These are phyloP conservation scores for Tribolium madens DNA, from an alignment of 1,140 invertebrate species.

Conservation along the genomic window DNA sequence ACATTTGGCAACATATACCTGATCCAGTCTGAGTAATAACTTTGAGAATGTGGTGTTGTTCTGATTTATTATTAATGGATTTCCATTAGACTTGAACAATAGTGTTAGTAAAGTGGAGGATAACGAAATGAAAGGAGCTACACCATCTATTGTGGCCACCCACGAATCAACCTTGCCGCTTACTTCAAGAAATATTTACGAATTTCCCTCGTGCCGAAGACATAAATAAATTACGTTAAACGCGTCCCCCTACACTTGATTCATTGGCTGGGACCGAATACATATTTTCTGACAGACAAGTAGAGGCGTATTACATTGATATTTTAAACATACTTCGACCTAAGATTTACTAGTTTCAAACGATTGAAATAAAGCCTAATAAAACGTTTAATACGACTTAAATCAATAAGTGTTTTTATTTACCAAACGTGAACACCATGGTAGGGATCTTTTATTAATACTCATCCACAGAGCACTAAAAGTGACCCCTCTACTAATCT, in stretches of 20 bases:
- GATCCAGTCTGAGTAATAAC: slow-evolving; percentile 53
- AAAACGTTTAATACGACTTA: not conserved
- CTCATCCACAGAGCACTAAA: not conserved
- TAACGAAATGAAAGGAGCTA: slow-evolving; percentile 46
- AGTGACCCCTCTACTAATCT: slow-evolving; percentile 23
- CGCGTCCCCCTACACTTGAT: slow-evolving; percentile 32
- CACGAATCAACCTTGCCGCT: slow-evolving; percentile 42
- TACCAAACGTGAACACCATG: not conserved
- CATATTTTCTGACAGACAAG: slow-evolving; percentile 14
- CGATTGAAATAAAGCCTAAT: not conserved
- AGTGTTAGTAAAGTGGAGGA: slow-evolving; percentile 53
- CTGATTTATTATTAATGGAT: slow-evolving; percentile 63
- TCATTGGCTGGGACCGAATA: slow-evolving; percentile 30
- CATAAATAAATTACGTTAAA: slow-evolving; percentile 44
- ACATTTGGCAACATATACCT: slow-evolving; percentile 40
- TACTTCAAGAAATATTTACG: slow-evolving; percentile 53
- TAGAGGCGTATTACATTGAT: not conserved
- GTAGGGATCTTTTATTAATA: slow-evolving; percentile 1
- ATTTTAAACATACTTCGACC: slow-evolving; percentile 9
- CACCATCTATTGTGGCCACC: slow-evolving; percentile 50
- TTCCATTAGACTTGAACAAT: slow-evolving; percentile 62
- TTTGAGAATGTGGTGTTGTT: slow-evolving; percentile 54
- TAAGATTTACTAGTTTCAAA: not conserved
- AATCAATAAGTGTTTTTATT: not conserved
- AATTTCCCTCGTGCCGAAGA: slow-evolving; percentile 44